Base-by-base conservation (phyloP, 2,888 invertebrate species). In the Leptopterna dolabrata region DNA sequence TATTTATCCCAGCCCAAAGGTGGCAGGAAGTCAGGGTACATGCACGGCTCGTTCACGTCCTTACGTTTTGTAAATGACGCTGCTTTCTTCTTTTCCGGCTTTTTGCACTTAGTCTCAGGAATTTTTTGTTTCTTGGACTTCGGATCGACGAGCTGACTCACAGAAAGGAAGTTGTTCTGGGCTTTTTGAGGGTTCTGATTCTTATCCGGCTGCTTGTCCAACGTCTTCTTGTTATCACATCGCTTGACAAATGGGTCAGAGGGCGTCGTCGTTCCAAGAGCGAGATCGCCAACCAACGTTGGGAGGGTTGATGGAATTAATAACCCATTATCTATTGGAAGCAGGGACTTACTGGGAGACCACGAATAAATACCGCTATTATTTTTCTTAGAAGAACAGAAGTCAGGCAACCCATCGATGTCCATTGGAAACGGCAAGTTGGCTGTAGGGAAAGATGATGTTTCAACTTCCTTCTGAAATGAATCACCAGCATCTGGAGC, bases 251-350 rank as follows among this genome's bases (percentile, higher is more conserved):
- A 90, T 14, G 86, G 83, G 73, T 89, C 89, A 9, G 89, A 87
- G 16, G 90, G 89, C 16, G 89, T 89, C 30, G 88, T 83, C n/a
- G 90, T 90, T 45, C 92, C 92, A 11, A 94, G 90, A 0, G 94
- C 94, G 78, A 94, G 91, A 91, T 94, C 94, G 0, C 94, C 94
- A 0, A 94, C 93, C 71, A 94, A 90, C n/a, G 94, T 94, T 9
- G 94, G 94, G 81, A 94, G 91, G 27, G 94, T 93, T 0, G 93
- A 92, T 0, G 93, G 93, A 1, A 93, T 92, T 3, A 93, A 92
- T 36, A 93, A 91, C 84, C 89, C 89, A n/a, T 87, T 89, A 78
- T 90, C 90, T 36, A 90, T 82, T 4, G 90, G 90, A 45, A 90
- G 76, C 43, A 89, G 81, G 7, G 89, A 86, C 88, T 90, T 90